Evolutionary conservation across 2,797 vertebrate species (phyloP).

Genomic region (Sciurus carolinensis): DNA sequence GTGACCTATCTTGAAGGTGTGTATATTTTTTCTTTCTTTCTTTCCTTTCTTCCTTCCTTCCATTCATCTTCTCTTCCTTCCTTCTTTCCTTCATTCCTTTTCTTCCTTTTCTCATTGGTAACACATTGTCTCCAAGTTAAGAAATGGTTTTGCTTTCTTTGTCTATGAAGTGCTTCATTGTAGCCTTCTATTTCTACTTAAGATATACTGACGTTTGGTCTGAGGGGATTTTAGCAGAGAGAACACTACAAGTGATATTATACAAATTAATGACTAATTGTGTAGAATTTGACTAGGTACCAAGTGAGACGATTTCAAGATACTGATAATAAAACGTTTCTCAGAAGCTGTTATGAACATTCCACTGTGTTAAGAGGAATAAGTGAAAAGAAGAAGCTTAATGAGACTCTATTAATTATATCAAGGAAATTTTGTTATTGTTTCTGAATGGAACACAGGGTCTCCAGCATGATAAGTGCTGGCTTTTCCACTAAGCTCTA

Average conservation of each 20-base stretch:
- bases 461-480: too few species aligned
- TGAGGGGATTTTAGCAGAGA: slow-evolving; percentile 43
- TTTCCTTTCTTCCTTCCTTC: too few species aligned
- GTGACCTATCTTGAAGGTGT: not conserved
- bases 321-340: not conserved
- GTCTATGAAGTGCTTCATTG: not conserved
- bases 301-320: not conserved
- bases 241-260: not conserved
- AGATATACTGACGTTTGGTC: not conserved
- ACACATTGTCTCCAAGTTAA: not conserved
- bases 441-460: too few species aligned
- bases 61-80: too few species aligned
- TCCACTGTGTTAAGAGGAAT: too few species aligned
- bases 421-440: not conserved
- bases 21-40: too few species aligned
- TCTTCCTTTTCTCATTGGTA: not conserved
- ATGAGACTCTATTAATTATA: not conserved
- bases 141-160: not conserved
- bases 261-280: not conserved
- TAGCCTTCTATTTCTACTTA: not conserved
- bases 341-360: not conserved
- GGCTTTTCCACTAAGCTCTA: too few species aligned
- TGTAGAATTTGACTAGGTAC: not conserved
- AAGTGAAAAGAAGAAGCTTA: not conserved
- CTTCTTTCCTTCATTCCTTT: too few species aligned